Conservation (phyloP, 2,888 invertebrate genomes). For the Drosophila macrothrix region DNA sequence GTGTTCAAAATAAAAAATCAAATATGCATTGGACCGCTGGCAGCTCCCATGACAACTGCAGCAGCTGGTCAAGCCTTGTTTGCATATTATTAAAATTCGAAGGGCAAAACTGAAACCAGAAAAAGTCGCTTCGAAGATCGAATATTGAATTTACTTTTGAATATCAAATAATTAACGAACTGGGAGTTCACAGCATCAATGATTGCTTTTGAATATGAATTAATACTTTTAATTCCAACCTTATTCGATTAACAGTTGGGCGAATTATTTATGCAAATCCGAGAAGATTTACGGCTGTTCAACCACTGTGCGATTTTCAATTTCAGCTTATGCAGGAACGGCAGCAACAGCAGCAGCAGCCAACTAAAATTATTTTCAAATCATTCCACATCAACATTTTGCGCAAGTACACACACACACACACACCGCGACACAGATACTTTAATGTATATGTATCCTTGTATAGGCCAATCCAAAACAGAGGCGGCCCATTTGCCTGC, state of each 20-base stretch:
- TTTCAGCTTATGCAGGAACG: constrained; percentile 31
- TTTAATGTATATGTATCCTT: constrained; percentile 31
- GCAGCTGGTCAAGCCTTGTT: constrained; percentile 57
- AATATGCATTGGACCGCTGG: constrained; percentile 62
- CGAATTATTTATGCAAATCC: constrained; percentile 11
- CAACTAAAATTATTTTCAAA: constrained; percentile 55
- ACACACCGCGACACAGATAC: constrained; percentile 5
- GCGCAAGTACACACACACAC: constrained; percentile 21
- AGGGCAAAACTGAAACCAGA: constrained; percentile 18
- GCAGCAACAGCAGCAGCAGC: constrained; percentile 31
- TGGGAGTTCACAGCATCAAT: not conserved
- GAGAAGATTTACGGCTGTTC: not conserved
- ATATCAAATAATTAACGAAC: constrained; percentile 9
- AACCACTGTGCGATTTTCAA: constrained; percentile 45
- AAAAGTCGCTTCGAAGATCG: constrained; percentile 12
- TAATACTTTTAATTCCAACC: constrained; percentile 12
- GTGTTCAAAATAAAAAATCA: constrained; percentile 66
- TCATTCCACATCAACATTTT: constrained; percentile 52
- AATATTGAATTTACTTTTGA: constrained; percentile 24
- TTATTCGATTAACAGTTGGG: constrained; percentile 2
- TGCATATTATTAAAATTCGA: constrained; percentile 64
- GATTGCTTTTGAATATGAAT: constrained; percentile 10
- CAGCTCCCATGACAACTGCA: constrained; percentile 34
- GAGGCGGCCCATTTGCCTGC: constrained; percentile 69
- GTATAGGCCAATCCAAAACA: constrained; percentile 43